These are phyloP conservation scores for Caranx ignobilis DNA, from an alignment of 2,113 vertebrate species.

Conservation along the genomic window DNA sequence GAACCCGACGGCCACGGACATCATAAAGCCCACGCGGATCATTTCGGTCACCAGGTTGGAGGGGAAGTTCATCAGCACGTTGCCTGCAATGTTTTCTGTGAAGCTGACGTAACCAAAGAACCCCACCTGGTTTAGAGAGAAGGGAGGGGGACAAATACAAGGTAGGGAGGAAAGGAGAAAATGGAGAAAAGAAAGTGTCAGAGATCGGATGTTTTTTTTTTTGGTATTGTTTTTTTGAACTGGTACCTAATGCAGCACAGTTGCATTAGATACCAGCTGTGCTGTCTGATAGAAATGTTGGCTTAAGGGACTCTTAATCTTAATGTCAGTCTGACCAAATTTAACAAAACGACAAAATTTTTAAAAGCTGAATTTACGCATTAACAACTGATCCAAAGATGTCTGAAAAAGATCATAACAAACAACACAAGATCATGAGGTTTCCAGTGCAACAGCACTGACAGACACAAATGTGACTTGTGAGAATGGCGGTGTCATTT, in stretches of 20 bases:
- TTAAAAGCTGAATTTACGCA: no score
- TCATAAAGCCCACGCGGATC: slow-evolving; percentile 96
- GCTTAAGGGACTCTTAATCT: neutral
- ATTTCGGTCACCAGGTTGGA: slow-evolving; percentile 97
- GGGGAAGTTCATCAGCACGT: slow-evolving; percentile 97
- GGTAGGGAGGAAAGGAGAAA: neutral
- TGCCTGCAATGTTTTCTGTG: slow-evolving; percentile 93
- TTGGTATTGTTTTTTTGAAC: neutral
- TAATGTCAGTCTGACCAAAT: neutral
- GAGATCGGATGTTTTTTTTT: neutral
- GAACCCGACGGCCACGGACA: slow-evolving; percentile 97
- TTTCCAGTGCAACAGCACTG: neutral
- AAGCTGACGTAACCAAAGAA: slow-evolving; percentile 99
- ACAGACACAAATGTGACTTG: neutral
- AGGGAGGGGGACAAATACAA: neutral
- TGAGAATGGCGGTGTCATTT: neutral
- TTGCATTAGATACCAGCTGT: neutral
- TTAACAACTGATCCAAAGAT: neutral
- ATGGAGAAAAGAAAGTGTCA: neutral
- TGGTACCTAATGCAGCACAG: no score
- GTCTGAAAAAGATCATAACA: neutral
- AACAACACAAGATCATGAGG: neutral
- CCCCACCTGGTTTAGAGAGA: slow-evolving; percentile 87
- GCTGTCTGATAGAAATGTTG: neutral
- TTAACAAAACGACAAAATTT: neutral